A percentile compares a stretch with the other conserved stretches of the same genome.
Evolutionary conservation across 2,888 invertebrate genomes (phyloP).

Genomic region (Lasioglossum figueresi): DNA sequence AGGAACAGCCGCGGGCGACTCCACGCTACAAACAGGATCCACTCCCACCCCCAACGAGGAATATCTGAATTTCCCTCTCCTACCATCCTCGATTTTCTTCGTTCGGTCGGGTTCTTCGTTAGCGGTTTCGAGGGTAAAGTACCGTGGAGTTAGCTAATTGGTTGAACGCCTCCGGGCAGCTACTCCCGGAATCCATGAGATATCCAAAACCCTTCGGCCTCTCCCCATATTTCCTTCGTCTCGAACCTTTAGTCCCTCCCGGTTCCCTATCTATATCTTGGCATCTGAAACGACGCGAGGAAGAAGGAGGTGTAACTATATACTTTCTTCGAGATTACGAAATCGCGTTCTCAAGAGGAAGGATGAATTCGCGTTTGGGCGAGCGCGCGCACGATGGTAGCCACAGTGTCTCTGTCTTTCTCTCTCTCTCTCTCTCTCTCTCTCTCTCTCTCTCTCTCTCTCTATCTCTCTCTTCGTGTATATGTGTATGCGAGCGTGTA

Average conservation of each 20-base stretch:
- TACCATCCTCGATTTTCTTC: slow-evolving; percentile 65
- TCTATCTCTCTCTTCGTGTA: neutral
- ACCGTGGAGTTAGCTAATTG: slow-evolving; percentile 81
- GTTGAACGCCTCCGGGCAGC: slow-evolving; percentile 79
- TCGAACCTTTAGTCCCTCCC: slow-evolving; percentile 29
- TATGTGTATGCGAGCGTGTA: neutral
- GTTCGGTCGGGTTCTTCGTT: slow-evolving; percentile 75
- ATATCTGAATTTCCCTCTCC: slow-evolving; percentile 62
- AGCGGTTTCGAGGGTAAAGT: slow-evolving; percentile 78
- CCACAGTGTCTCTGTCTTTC: neutral
- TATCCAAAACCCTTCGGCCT: slow-evolving; percentile 59
- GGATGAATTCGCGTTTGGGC: neutral
- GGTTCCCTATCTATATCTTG: slow-evolving; percentile 62
- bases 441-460: too few species aligned
- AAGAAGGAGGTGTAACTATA: slow-evolving; percentile 57
- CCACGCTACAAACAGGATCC: slow-evolving; percentile 45
- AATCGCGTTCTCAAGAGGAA: slow-evolving; percentile 56
- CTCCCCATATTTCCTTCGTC: slow-evolving; percentile 50
- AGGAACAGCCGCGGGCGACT: slow-evolving; percentile 55
- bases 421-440: neutral
- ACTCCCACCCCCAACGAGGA: slow-evolving; percentile 29
- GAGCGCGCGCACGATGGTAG: neutral
- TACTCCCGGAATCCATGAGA: slow-evolving; percentile 75
- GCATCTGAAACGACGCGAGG: slow-evolving; percentile 55
- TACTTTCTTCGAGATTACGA: slow-evolving; percentile 67